A percentile compares a stretch with the other conserved stretches of the same genome.
Evolutionary conservation across 53 echinoderm and acorn worm genomes (phyloP).

Genomic region (Hippasteria phrygiana): DNA sequence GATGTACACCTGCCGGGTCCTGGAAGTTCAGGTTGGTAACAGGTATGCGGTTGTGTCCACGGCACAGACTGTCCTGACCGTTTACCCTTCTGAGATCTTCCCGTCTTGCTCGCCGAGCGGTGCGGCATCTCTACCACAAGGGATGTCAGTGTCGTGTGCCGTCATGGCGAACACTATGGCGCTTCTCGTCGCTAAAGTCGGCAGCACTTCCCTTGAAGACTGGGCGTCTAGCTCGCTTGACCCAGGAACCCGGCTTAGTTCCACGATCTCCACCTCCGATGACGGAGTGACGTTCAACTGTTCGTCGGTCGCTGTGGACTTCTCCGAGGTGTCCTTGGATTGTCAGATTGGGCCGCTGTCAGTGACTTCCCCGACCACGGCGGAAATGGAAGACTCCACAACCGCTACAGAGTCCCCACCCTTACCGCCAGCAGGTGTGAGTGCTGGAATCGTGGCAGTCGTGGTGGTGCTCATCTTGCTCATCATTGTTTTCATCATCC

Average conservation of each 20-base stretch:
- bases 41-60: background rate
- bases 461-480: background rate
- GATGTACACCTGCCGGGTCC: conserved; percentile 28
- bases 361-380: conserved; percentile 1
- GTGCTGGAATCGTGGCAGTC: background rate
- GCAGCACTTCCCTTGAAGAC: background rate
- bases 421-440: background rate
- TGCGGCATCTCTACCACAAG: conserved; percentile 16
- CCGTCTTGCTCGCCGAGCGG: conserved; percentile 44
- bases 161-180: background rate
- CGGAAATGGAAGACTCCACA: background rate
- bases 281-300: conserved; percentile 43
- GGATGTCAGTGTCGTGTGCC: conserved; percentile 17
- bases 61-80: conserved; percentile 1
- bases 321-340: conserved; percentile 9
- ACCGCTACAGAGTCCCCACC: background rate
- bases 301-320: conserved; percentile 21
- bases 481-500: background rate
- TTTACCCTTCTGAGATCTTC: conserved; percentile 40
- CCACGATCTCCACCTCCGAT: background rate
- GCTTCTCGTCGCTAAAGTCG: background rate
- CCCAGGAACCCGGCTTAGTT: conserved; percentile 12
- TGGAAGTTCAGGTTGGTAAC: background rate
- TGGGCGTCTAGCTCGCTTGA: background rate
- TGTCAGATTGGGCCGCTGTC: conserved; percentile 55